These are phyloP conservation scores for Drosophila nannoptera DNA, from an alignment of 1,140 invertebrate species.

Conservation along the genomic window DNA sequence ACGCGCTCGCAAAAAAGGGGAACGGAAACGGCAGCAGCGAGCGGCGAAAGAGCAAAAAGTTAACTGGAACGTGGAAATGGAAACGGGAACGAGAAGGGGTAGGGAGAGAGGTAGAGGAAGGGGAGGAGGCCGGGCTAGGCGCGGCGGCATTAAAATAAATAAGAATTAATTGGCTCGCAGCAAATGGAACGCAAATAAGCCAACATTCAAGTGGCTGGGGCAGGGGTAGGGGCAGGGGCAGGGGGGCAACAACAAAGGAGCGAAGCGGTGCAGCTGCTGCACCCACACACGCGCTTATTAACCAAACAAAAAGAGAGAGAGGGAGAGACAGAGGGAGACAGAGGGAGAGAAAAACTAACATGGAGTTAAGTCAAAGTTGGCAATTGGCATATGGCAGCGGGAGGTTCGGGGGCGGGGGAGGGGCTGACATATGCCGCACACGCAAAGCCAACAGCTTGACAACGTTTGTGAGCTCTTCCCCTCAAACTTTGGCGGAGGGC, in stretches of 20 bases:
- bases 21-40: slow-evolving; percentile 12
- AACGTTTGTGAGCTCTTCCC: slow-evolving; percentile 3
- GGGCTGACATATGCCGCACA: slow-evolving; percentile 24
- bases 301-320: no score
- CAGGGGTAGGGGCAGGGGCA: slow-evolving; percentile 1
- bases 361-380: no score
- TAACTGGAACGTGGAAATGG: slow-evolving; percentile 2
- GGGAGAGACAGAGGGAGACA: no score
- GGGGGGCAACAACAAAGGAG: neutral
- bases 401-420: neutral
- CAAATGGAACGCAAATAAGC: slow-evolving; percentile 45
- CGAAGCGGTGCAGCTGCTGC: no score
- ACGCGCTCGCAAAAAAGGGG: neutral
- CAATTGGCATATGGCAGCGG: no score
- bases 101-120: no score
- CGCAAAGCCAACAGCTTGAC: slow-evolving; percentile 31
- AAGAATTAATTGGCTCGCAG: slow-evolving; percentile 54
- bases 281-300: no score
- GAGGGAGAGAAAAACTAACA: no score
- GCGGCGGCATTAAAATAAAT: slow-evolving; percentile 54
- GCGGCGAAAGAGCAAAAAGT: no score
- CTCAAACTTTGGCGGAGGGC: neutral
- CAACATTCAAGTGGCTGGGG: slow-evolving; percentile 30
- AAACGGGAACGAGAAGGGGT: neutral
- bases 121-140: neutral